These are phyloP conservation scores for Sisyra terminalis DNA, from an alignment of 2,888 invertebrate genomes.

Conservation along the genomic window DNA sequence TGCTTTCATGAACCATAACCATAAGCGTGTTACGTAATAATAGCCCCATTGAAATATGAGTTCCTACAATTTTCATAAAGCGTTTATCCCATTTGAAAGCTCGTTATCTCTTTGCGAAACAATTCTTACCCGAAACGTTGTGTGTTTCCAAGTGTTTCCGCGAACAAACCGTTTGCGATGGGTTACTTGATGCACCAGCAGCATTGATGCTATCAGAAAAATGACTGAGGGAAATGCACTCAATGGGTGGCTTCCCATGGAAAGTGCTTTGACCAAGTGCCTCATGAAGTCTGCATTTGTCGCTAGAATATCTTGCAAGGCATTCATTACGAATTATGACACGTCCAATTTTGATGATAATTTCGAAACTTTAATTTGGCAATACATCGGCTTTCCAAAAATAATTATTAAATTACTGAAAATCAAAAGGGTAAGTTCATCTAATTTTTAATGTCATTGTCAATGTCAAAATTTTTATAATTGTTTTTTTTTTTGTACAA, in stretches of 20 bases:
- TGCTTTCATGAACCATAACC: slow-evolving; percentile 19
- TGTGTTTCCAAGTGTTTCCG: not conserved
- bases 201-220: slow-evolving; percentile 1
- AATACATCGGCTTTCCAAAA: too few species aligned
- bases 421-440: too few species aligned
- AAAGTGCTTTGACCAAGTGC: not conserved
- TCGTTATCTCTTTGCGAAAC: too few species aligned
- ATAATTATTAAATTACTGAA: too few species aligned
- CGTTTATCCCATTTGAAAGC: too few species aligned
- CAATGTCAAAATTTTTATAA: too few species aligned
- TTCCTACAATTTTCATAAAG: slow-evolving; percentile 15
- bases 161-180: not conserved
- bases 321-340: not conserved
- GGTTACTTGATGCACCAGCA: slow-evolving; percentile 1
- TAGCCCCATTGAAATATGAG: slow-evolving; percentile 21
- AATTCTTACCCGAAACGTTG: slow-evolving; percentile 1
- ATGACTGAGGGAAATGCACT: slow-evolving; percentile 2
- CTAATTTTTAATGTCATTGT: too few species aligned
- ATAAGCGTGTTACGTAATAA: slow-evolving; percentile 20
- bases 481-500: too few species aligned
- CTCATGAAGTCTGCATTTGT: not conserved
- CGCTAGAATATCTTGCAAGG: not conserved
- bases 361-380: too few species aligned
- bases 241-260: not conserved
- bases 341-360: too few species aligned